phyloP scores from a whole-genome alignment of 2,113 vertebrate genomes.

The Clinocottus analis region DNA sequence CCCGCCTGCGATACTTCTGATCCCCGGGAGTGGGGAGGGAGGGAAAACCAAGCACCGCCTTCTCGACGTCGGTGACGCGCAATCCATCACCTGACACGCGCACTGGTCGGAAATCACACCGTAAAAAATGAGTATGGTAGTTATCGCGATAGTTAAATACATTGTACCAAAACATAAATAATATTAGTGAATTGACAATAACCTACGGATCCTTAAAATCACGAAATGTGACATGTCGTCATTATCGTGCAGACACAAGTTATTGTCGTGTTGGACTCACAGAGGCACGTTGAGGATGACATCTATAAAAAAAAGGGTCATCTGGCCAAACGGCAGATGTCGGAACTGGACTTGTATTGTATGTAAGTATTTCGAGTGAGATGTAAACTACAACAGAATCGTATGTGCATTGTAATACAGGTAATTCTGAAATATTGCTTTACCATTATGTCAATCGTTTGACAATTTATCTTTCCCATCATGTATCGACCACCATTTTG shows the following conservation, averaged over 20 bases:
- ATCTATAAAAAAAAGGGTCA: too few relatives aligned
- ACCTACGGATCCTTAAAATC: neutral
- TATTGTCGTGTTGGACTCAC: neutral
- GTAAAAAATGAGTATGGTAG: neutral
- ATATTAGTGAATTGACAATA: neutral
- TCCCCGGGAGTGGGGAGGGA: slow-evolving; percentile 15
- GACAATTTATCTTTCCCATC: neutral
- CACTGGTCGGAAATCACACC: neutral
- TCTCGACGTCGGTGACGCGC: slow-evolving; percentile 45
- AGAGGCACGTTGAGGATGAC: neutral
- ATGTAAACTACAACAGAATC: neutral
- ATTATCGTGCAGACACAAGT: neutral
- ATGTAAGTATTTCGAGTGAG: neutral
- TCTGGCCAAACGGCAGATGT: too few relatives aligned
- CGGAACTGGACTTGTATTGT: too few relatives aligned
- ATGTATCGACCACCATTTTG: neutral
- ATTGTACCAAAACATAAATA: neutral
- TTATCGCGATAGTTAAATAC: slow-evolving; percentile 48
- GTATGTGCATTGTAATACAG: neutral
- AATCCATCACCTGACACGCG: slow-evolving; percentile 18
- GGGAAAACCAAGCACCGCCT: slow-evolving; percentile 62
- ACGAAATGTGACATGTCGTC: neutral
- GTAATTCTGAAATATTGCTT: neutral
- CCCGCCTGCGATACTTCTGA: slow-evolving; percentile 49
- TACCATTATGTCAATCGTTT: too few relatives aligned